Percentiles rank a stretch among this genome's conserved stretches.
These are phyloP conservation scores for Corvus moneduloides DNA, from an alignment of 2,113 vertebrate species.

Conservation along the genomic window DNA sequence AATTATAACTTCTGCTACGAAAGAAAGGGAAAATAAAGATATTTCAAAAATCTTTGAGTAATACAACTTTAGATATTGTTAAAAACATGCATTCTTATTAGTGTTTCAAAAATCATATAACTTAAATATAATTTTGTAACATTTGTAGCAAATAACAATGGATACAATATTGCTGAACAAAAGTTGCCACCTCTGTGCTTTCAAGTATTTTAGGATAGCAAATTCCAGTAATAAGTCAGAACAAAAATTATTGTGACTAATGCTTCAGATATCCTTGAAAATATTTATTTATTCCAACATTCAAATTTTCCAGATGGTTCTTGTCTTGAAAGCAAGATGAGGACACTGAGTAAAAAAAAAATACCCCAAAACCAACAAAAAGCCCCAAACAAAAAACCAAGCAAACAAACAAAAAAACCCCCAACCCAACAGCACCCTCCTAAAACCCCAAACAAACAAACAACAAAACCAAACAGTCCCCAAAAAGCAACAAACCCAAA, in stretches of 20 bases:
- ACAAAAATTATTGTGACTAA: neutral
- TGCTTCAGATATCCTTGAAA: neutral
- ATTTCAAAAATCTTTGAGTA: neutral
- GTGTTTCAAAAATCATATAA: neutral
- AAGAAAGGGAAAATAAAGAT: neutral
- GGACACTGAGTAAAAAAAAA: neutral
- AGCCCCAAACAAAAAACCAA: neutral
- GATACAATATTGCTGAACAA: neutral
- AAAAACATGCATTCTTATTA: neutral
- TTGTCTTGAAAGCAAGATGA: neutral
- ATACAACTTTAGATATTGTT: neutral
- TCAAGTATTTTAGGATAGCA: neutral
- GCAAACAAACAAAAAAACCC: too few relatives aligned
- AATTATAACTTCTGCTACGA: neutral
- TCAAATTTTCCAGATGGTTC: neutral
- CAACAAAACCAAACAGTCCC: neutral
- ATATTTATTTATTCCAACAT: neutral
- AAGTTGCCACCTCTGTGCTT: neutral
- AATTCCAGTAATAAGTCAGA: neutral
- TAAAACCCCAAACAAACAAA: neutral
- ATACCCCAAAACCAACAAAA: neutral
- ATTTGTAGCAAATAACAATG: neutral
- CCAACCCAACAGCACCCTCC: neutral
- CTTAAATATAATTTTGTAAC: neutral
- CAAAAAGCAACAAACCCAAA: too few relatives aligned